Base-by-base conservation (phyloP, 1,140 invertebrate genomes). In the Leptopilina clavipes region DNA sequence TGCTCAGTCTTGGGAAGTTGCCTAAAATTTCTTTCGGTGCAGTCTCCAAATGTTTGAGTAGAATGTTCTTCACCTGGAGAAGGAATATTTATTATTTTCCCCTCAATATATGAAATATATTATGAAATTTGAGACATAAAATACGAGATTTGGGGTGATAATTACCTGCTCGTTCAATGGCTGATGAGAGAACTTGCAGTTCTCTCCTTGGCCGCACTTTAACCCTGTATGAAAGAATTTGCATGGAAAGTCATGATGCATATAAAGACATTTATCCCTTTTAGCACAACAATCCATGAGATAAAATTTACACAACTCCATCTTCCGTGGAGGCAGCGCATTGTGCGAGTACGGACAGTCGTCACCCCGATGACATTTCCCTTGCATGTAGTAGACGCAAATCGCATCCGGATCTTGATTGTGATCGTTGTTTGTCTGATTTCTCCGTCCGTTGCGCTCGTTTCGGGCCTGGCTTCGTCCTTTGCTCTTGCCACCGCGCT, bases 231-330 rank as follows among this genome's bases (percentile, higher is more conserved):
- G 98, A 86, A 95, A 98, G 91, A 96, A 98, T 92, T 99, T 99
- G 91, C 98, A 99, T 44, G 98, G 98, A 88, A 98, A 99, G 88
- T 99, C 97, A 82, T 95, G 94, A 92, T 99, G 98, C 95, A 99
- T 96, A 86, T 98, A 99, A 3, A 97, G 91, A 91, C 98, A 99
- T 89, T 97, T 97, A 79, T 98, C 97, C 79, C 96, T 94, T 92
- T 99, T 99, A 9, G 96, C 96, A 91, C 98, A 99, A 87, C 96
- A 97, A 74, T 98, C 97, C 93, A 96, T 97, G 52, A 98, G 88
- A 90, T 98, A 99, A 91, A 98, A 99, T 91, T 99, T 99, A 89
- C 98, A 99, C 0, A 99, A 89, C 88, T 99, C 98, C 92, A 97
- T 93, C 91, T 98, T 98, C 75, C 96, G 93, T 1, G 94, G 94